phyloP scores from a whole-genome alignment of 37 sponge, comb jelly and placozoan species.

The Beroe ovata region DNA sequence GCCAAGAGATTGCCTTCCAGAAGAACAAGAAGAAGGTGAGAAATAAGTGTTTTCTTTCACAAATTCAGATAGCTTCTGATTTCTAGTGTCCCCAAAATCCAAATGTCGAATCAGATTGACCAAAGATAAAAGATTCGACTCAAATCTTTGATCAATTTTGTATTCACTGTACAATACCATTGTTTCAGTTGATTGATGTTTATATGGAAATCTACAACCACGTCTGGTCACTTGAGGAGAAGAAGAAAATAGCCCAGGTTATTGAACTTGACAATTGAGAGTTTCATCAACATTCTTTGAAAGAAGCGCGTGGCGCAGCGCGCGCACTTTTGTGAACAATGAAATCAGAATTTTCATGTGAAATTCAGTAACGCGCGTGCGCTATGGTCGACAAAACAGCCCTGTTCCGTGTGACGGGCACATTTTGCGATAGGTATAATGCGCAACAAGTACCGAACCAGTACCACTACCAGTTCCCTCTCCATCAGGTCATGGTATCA shows the following conservation, averaged over 20 bases:
- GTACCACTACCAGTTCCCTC: background rate
- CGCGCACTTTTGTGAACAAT: background rate
- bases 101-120: no score
- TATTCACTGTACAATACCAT: no score
- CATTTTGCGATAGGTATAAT: no score
- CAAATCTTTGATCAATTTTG: no score
- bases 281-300: no score
- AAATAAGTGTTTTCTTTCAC: no score
- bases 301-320: no score
- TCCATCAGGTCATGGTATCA: constrained; percentile 29
- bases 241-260: constrained; percentile 59
- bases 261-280: background rate
- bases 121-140: no score
- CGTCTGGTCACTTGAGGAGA: constrained; percentile 42
- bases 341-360: background rate
- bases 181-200: constrained; percentile 34
- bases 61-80: no score
- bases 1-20: constrained; percentile 65
- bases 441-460: no score
- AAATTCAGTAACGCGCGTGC: constrained; percentile 5
- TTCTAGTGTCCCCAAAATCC: no score
- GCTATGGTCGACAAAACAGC: background rate
- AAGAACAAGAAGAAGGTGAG: constrained; percentile 62
- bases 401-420: background rate
- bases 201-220: constrained; percentile 64